These are phyloP conservation scores for Conger conger DNA, from an alignment of 2,113 vertebrate genomes.

Conservation along the genomic window DNA sequence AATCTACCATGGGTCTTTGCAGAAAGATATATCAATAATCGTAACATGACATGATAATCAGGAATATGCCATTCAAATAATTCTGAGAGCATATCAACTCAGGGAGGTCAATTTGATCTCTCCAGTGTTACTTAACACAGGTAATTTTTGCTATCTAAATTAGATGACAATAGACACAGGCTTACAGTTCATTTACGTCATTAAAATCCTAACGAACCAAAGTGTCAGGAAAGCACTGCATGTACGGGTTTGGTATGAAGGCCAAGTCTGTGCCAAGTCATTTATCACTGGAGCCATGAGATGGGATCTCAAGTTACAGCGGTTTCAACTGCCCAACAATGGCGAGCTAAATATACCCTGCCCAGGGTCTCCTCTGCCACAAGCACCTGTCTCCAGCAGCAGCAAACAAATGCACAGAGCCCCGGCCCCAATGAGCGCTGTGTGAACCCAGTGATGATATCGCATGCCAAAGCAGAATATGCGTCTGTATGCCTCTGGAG, in stretches of 20 bases:
- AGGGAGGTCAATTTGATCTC: not conserved
- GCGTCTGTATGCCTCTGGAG: not conserved
- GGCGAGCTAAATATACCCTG: slow-evolving; percentile 39
- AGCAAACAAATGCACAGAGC: slow-evolving; percentile 12
- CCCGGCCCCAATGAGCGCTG: not conserved
- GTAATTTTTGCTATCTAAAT: not conserved
- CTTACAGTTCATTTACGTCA: not conserved
- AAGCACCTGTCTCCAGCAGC: slow-evolving; percentile 18
- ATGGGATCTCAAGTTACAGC: slow-evolving; percentile 39
- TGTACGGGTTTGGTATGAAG: not conserved
- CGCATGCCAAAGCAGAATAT: not conserved
- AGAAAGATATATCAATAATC: too few relatives aligned
- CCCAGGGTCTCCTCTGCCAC: slow-evolving; percentile 35
- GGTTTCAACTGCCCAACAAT: slow-evolving; percentile 31
- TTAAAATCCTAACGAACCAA: not conserved
- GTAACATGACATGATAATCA: too few relatives aligned
- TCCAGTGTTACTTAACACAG: not conserved
- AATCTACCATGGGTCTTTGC: too few relatives aligned
- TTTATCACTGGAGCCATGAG: slow-evolving; percentile 18
- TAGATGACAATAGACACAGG: not conserved
- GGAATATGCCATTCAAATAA: not conserved
- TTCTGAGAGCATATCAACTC: not conserved
- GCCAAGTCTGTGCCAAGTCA: not conserved
- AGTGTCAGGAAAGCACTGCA: not conserved
- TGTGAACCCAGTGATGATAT: not conserved